These are phyloP conservation scores for Delphinus delphis DNA, from an alignment of 2,113 vertebrate genomes.

Conservation along the genomic window DNA sequence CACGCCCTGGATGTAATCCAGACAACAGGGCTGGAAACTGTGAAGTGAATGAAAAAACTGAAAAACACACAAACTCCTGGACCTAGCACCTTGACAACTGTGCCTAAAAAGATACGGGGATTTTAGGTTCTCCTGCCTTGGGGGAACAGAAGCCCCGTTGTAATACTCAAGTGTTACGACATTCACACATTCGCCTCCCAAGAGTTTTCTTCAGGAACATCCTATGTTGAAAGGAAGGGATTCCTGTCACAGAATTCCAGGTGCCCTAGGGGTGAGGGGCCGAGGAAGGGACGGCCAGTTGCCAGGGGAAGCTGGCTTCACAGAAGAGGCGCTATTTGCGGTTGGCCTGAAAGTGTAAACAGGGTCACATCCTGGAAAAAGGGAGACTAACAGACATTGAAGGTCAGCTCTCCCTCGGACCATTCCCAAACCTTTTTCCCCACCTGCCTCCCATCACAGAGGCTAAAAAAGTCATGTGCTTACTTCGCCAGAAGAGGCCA, in stretches of 20 bases:
- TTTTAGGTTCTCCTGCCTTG: neutral
- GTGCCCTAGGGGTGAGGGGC: neutral
- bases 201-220: neutral
- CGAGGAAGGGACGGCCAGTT: neutral
- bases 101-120: too few relatives aligned
- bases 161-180: too few relatives aligned
- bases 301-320: neutral
- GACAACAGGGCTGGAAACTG: neutral
- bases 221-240: neutral
- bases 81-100: accelerated
- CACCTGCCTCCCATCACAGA: neutral
- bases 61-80: neutral
- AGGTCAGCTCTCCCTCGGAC: neutral
- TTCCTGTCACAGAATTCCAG: neutral
- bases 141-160: neutral
- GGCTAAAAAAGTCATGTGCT: neutral
- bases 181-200: too few relatives aligned
- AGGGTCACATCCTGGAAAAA: neutral
- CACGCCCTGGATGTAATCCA: accelerated
- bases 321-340: neutral
- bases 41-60: neutral
- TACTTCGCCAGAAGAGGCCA: neutral
- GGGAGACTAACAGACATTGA: too few relatives aligned
- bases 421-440: neutral
- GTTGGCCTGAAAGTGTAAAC: neutral